Conservation (phyloP, 2,797 vertebrate genomes). For the Anguilla marmorata region DNA sequence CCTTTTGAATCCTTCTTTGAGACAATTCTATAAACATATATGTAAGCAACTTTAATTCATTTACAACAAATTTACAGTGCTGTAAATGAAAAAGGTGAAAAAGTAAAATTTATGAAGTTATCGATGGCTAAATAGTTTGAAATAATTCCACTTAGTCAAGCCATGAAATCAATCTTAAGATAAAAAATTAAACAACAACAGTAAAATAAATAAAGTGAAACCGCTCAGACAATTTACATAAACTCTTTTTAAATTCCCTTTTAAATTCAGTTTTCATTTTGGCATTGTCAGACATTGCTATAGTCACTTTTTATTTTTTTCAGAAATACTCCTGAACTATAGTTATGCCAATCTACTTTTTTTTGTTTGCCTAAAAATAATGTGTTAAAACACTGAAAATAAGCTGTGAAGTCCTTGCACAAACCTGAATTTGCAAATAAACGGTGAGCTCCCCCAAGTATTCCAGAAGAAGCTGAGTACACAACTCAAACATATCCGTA, state of each 20-base stretch:
- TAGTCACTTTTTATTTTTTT: not conserved
- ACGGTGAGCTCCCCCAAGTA: not conserved
- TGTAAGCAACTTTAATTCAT: not conserved
- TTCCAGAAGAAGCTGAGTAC: not conserved
- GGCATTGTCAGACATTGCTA: not conserved
- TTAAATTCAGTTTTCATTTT: not conserved
- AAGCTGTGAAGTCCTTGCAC: not conserved
- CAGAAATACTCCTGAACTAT: no score
- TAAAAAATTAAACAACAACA: not conserved
- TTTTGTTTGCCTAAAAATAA: not conserved
- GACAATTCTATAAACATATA: not conserved
- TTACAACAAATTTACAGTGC: not conserved
- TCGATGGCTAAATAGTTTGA: not conserved
- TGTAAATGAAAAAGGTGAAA: not conserved
- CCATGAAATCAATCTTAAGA: not conserved
- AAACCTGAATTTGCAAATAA: not conserved
- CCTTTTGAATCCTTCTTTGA: not conserved
- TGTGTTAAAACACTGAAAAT: not conserved
- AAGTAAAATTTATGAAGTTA: not conserved
- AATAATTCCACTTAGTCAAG: not conserved
- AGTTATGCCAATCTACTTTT: not conserved
- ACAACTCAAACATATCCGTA: slow-evolving; percentile 9
- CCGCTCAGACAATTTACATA: not conserved
- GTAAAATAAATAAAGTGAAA: not conserved
- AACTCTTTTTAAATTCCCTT: not conserved